Percentiles rank a stretch among this genome's conserved stretches.
phyloP scores from a whole-genome alignment of 1,140 invertebrate species.

The Ips typographus region DNA sequence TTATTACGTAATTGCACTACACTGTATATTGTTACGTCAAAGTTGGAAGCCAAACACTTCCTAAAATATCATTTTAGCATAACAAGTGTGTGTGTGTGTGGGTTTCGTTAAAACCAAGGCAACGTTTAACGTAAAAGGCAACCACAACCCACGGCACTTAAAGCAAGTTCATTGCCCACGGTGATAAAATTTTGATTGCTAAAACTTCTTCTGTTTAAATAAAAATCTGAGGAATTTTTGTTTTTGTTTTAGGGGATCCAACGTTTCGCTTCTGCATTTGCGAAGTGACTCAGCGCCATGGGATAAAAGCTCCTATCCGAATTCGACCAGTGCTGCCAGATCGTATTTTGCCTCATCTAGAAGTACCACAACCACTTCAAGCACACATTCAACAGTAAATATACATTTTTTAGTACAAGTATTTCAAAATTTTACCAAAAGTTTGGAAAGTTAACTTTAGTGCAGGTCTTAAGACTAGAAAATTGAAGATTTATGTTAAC shows the following conservation, averaged over 20 bases:
- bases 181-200: neutral
- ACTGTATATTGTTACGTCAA: too few species aligned
- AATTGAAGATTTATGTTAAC: neutral
- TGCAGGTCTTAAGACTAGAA: neutral
- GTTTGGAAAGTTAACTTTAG: neutral
- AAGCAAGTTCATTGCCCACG: neutral
- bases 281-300: slow-evolving; percentile 59
- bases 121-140: neutral
- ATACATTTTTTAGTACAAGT: neutral
- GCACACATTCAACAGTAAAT: slow-evolving; percentile 4
- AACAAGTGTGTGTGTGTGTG: neutral
- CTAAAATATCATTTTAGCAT: neutral
- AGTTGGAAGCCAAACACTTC: neutral
- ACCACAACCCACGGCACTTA: neutral
- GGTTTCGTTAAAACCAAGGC: neutral
- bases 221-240: neutral
- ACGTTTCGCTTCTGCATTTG: slow-evolving; percentile 60
- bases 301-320: slow-evolving; percentile 48
- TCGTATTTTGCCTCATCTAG: slow-evolving; percentile 35
- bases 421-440: neutral
- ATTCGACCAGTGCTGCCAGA: slow-evolving; percentile 38
- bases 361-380: slow-evolving; percentile 24
- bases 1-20: too few species aligned
- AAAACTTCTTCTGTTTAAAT: too few species aligned
- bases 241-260: slow-evolving; percentile 55